Conservation (phyloP, 2,113 vertebrate genomes). For the Eidolon helvum region DNA sequence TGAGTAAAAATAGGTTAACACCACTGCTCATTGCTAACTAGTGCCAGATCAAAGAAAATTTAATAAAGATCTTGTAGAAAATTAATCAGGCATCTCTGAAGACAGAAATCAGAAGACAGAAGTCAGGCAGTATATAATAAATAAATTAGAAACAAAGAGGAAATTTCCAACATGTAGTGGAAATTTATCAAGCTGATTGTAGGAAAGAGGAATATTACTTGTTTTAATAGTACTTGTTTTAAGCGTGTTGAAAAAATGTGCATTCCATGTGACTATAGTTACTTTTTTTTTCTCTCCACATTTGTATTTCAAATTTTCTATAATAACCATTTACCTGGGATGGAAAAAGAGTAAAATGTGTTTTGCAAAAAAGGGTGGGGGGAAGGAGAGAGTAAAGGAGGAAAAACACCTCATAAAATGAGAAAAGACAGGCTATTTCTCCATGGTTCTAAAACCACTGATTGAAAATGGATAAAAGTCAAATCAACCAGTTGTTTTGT, state of each 20-base stretch:
- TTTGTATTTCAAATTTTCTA: neutral
- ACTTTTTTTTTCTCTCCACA: neutral
- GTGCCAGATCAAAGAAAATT: neutral
- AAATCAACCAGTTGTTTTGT: slow-evolving; percentile 59
- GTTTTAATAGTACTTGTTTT: neutral
- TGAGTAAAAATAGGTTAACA: neutral
- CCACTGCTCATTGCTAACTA: neutral
- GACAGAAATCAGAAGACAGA: neutral
- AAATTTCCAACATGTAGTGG: neutral
- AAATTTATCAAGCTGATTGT: neutral
- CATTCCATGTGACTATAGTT: neutral
- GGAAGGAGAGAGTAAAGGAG: too few species aligned
- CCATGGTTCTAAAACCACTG: slow-evolving; percentile 18
- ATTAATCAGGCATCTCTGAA: neutral
- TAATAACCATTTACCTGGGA: neutral
- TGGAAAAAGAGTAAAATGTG: neutral
- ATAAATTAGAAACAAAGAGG: neutral
- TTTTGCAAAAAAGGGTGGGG: neutral
- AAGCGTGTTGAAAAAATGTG: neutral
- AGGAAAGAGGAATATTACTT: neutral
- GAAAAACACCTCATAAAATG: neutral
- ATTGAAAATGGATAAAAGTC: slow-evolving; percentile 49
- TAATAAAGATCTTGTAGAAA: neutral
- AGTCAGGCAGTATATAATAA: neutral
- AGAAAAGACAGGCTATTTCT: neutral